Percentiles rank a stretch among this genome's conserved stretches.
These are phyloP conservation scores for Andrena trimmerana DNA, from an alignment of 2,888 invertebrate species.

Conservation along the genomic window DNA sequence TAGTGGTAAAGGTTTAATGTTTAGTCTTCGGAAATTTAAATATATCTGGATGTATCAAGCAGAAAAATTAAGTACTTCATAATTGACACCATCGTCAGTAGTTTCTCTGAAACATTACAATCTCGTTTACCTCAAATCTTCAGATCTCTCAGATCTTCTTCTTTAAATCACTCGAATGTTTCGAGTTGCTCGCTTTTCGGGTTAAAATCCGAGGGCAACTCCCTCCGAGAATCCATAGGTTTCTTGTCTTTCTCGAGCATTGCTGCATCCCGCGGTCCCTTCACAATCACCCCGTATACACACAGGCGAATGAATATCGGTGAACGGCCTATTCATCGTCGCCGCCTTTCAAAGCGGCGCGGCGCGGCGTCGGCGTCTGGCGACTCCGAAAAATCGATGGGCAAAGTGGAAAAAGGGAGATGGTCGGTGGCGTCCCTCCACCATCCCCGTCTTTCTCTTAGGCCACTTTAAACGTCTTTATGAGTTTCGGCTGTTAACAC, in stretches of 20 bases:
- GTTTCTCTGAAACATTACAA: too few relatives aligned
- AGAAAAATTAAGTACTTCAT: too few relatives aligned
- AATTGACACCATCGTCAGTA: too few relatives aligned
- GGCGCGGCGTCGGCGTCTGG: slow-evolving; percentile 50
- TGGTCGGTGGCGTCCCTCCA: slow-evolving; percentile 25
- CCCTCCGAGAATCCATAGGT: background rate
- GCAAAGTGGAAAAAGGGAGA: slow-evolving; percentile 29
- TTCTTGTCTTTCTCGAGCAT: background rate
- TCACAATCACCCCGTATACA: background rate
- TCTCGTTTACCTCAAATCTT: too few relatives aligned
- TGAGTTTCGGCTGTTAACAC: slow-evolving; percentile 84
- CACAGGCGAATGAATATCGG: slow-evolving; percentile 62
- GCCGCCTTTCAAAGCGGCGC: slow-evolving; percentile 55
- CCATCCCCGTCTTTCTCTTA: slow-evolving; percentile 59
- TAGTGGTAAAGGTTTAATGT: too few relatives aligned
- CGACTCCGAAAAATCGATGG: slow-evolving; percentile 61
- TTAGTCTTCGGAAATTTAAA: too few relatives aligned
- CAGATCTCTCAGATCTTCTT: too few relatives aligned
- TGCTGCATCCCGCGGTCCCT: background rate
- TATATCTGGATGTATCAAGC: too few relatives aligned
- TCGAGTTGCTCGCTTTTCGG: too few relatives aligned
- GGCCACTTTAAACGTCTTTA: slow-evolving; percentile 84
- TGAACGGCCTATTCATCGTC: slow-evolving; percentile 78
- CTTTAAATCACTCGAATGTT: too few relatives aligned
- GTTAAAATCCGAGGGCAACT: too few relatives aligned